phyloP scores from a whole-genome alignment of 2,888 invertebrate genomes.

The Monopis laevigella region DNA sequence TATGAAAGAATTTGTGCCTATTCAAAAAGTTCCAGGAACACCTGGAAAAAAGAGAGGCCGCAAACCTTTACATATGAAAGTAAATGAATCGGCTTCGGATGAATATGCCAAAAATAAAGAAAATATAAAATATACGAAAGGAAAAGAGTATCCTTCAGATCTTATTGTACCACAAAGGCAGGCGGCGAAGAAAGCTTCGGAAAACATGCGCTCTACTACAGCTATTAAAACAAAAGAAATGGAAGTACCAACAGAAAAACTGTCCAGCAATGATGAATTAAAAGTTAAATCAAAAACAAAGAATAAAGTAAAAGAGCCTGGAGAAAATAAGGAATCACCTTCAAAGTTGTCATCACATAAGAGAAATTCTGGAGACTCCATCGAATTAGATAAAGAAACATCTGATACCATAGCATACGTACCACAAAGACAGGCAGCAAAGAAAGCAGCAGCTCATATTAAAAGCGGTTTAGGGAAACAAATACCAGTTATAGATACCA shows the following conservation, averaged over 20 bases:
- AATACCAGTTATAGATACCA: conserved; percentile 43
- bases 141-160: conserved; percentile 75
- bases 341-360: conserved; percentile 27
- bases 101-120: conserved; percentile 62
- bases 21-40: conserved; percentile 41
- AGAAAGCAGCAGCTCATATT: conserved; percentile 90
- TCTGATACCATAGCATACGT: conserved; percentile 80
- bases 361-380: conserved; percentile 30
- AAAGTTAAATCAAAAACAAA: conserved; percentile 54
- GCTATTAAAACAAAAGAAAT: conserved; percentile 39
- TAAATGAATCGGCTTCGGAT: conserved; percentile 39
- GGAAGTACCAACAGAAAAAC: conserved; percentile 38
- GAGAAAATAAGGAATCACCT: conserved; percentile 34
- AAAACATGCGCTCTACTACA: conserved; percentile 81
- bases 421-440: conserved; percentile 89
- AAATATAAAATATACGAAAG: conserved; percentile 50
- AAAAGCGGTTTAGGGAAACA: conserved; percentile 78
- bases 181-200: conserved; percentile 91
- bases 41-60: conserved; percentile 51
- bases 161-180: conserved; percentile 89
- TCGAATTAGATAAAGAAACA: conserved; percentile 70
- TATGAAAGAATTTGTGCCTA: conserved; percentile 81
- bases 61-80: conserved; percentile 51
- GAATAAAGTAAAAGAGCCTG: conserved; percentile 46
- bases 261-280: conserved; percentile 36